phyloP scores from a whole-genome alignment of 2,113 vertebrate genomes.

The Heloderma charlesbogerti region DNA sequence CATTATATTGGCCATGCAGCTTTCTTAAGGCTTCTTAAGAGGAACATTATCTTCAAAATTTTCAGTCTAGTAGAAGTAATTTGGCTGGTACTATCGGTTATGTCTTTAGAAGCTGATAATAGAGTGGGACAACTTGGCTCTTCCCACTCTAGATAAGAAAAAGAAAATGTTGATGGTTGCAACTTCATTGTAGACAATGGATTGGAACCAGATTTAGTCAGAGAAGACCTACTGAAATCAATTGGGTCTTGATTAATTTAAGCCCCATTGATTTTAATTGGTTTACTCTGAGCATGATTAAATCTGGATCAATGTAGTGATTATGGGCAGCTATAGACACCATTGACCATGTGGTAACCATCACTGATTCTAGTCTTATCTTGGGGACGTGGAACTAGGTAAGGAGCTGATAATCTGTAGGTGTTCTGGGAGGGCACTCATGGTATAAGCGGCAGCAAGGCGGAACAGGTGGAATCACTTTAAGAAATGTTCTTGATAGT shows the following conservation, averaged over 20 bases:
- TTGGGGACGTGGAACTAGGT: not conserved
- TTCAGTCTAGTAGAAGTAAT: not conserved
- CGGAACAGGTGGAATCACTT: not conserved
- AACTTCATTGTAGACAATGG: not conserved
- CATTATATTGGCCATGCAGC: not conserved
- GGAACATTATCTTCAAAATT: not conserved
- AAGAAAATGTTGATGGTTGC: not conserved
- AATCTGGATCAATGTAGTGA: too few species aligned
- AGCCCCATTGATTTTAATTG: too few species aligned
- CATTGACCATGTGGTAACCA: not conserved
- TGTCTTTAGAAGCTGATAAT: not conserved
- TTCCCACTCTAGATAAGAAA: not conserved
- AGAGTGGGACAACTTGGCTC: not conserved
- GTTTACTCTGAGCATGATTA: too few species aligned
- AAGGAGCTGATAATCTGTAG: not conserved
- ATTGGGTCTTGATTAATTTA: too few species aligned
- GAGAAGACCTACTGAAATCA: too few species aligned
- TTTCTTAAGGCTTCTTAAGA: not conserved
- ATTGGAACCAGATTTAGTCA: too few species aligned
- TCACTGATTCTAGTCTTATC: not conserved
- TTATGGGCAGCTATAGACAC: not conserved
- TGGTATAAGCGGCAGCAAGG: not conserved
- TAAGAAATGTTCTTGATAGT: not conserved
- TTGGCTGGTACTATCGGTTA: not conserved
- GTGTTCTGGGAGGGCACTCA: not conserved